These are phyloP conservation scores for Rhizomys pruinosus DNA, from an alignment of 2,113 vertebrate species.

Conservation along the genomic window DNA sequence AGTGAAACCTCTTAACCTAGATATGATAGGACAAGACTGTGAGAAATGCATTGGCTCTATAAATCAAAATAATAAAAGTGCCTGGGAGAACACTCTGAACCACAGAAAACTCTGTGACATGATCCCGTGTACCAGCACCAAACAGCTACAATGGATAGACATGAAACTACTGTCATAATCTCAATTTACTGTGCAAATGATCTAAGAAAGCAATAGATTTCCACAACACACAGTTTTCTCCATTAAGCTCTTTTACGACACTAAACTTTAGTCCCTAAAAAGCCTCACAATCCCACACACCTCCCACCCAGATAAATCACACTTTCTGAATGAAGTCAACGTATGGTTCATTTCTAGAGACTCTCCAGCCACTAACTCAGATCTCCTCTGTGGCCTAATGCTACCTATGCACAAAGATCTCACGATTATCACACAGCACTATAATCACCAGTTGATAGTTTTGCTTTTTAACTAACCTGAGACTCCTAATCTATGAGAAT, in stretches of 20 bases:
- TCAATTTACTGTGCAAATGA: neutral
- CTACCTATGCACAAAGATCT: neutral
- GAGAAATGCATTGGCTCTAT: fast-evolving
- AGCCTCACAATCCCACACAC: neutral
- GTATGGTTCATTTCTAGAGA: neutral
- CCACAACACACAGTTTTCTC: neutral
- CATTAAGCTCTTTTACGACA: neutral
- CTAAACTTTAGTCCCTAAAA: neutral
- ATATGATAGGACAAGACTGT: fast-evolving
- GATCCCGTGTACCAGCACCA: neutral
- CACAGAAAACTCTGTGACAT: neutral
- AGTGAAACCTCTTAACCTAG: neutral
- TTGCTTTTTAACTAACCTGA: neutral
- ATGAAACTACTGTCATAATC: neutral
- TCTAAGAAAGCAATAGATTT: neutral
- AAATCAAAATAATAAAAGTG: neutral
- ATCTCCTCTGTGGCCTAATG: neutral
- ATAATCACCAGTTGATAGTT: neutral
- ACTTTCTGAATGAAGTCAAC: neutral
- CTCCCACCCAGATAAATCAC: neutral
- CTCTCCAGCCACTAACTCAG: neutral
- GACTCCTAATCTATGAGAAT: neutral
- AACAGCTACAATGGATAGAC: neutral
- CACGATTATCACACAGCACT: neutral
- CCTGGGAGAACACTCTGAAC: neutral